Percentiles rank a stretch among this genome's conserved stretches.
Conservation (phyloP, 2,797 vertebrate genomes). For the Leptodactylus fallax region DNA sequence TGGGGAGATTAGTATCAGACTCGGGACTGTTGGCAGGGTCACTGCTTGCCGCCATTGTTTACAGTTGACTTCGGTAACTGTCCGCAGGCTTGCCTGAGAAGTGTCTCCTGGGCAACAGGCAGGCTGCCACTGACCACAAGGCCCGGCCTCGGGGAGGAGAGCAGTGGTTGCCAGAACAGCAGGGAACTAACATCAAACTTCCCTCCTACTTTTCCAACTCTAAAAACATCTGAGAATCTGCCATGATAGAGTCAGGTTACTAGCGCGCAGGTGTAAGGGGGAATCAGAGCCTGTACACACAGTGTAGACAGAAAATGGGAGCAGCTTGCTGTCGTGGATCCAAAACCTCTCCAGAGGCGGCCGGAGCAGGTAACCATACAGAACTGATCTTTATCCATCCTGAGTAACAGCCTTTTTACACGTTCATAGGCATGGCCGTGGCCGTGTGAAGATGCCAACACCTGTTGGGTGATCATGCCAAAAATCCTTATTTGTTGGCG, state of each 20-base stretch:
- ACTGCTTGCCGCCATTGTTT: conserved; percentile 14
- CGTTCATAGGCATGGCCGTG: too few species aligned
- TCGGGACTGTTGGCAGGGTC: background rate
- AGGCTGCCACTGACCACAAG: conserved; percentile 61
- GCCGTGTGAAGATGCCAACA: too few species aligned
- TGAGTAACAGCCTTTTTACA: too few species aligned
- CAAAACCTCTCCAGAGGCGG: background rate
- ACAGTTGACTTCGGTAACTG: conserved; percentile 20
- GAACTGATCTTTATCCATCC: too few species aligned
- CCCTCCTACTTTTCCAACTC: background rate
- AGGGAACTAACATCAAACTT: background rate
- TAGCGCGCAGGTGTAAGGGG: background rate
- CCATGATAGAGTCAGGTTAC: background rate
- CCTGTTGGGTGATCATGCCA: too few species aligned
- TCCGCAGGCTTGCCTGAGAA: conserved; percentile 20
- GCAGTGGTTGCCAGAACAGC: conserved; percentile 37
- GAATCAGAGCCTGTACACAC: background rate
- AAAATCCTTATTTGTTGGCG: too few species aligned
- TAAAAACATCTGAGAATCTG: background rate
- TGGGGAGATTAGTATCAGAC: background rate
- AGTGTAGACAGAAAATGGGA: background rate
- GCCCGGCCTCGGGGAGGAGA: conserved; percentile 23
- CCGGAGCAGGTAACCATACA: background rate
- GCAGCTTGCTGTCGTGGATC: background rate
- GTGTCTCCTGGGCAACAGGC: conserved; percentile 62